Conservation (phyloP, 2,113 vertebrate species). For the Saguinus midas region DNA sequence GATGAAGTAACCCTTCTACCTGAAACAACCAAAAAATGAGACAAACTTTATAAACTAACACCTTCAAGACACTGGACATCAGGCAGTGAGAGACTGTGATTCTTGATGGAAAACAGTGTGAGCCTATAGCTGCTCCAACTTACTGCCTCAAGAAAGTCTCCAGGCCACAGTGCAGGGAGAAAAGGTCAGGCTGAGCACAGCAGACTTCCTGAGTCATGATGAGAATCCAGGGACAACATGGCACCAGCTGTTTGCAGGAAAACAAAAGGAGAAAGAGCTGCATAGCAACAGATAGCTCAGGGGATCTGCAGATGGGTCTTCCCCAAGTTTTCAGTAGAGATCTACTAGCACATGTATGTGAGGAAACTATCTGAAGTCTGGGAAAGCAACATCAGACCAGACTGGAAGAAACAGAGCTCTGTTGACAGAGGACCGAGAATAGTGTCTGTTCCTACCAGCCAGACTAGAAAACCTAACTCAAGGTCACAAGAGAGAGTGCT, state of each 20-base stretch:
- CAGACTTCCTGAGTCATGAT: not conserved
- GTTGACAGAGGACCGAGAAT: not conserved
- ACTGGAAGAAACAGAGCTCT: not conserved
- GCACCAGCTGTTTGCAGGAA: not conserved
- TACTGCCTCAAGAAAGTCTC: not conserved
- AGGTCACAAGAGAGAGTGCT: not conserved
- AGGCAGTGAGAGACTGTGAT: not conserved
- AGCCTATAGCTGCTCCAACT: fast-evolving
- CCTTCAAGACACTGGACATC: not conserved
- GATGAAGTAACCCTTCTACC: not conserved
- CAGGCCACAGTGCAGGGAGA: not conserved
- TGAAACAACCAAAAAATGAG: not conserved
- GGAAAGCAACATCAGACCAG: not conserved
- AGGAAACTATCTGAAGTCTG: not conserved
- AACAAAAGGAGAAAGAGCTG: not conserved
- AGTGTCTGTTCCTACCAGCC: not conserved
- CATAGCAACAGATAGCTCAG: not conserved
- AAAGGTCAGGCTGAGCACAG: not conserved
- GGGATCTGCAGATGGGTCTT: not conserved
- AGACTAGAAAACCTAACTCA: not conserved
- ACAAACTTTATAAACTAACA: not conserved
- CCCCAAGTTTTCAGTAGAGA: not conserved
- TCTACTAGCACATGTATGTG: fast-evolving
- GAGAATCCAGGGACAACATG: not conserved
- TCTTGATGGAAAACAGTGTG: not conserved